Percentiles rank a stretch among this genome's conserved stretches.
These are phyloP conservation scores for Hapalemur alaotrensis DNA, from an alignment of 2,797 vertebrate genomes.

Conservation along the genomic window DNA sequence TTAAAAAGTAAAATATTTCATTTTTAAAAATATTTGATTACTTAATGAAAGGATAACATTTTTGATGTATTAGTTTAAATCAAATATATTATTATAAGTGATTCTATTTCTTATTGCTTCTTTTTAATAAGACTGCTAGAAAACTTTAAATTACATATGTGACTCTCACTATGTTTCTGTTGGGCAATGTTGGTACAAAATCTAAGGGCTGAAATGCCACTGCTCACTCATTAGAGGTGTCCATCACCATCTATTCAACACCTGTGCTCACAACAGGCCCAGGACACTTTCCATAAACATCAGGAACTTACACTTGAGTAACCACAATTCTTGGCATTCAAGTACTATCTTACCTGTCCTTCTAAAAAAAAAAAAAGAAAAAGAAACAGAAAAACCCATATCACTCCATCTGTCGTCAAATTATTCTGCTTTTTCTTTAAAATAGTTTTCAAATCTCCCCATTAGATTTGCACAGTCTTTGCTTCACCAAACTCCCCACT, in stretches of 20 bases:
- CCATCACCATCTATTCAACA: neutral
- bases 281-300: neutral
- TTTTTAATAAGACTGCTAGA: neutral
- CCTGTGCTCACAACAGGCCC: neutral
- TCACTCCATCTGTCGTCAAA: neutral
- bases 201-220: neutral
- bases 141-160: neutral
- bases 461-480: neutral
- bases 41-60: neutral
- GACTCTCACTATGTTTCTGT: neutral
- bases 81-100: neutral
- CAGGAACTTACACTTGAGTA: neutral
- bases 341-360: neutral
- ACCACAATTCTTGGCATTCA: neutral
- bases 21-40: neutral
- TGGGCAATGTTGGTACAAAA: neutral
- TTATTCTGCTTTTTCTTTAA: constrained; percentile 9
- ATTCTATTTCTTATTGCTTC: neutral
- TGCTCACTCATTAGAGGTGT: neutral
- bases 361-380: neutral
- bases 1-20: neutral
- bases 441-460: neutral
- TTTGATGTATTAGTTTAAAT: neutral
- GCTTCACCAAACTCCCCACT: neutral
- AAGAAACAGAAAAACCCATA: neutral